A percentile compares a stretch with the other conserved stretches of the same genome.
Conservation (phyloP, 2,888 invertebrate genomes). For the Lepetodrilus schrolli region DNA sequence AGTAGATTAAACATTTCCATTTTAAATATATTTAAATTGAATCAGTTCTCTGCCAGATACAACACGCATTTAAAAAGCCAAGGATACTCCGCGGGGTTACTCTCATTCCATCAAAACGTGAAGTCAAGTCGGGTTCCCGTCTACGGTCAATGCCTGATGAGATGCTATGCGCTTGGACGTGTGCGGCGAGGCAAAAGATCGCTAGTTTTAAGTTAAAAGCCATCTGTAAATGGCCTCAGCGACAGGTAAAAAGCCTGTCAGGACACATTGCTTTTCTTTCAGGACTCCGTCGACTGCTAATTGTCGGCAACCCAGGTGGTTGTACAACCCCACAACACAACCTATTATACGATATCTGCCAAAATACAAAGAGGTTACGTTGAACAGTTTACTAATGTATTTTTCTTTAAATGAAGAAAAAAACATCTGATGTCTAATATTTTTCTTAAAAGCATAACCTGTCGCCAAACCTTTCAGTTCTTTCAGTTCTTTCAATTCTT, state of each 20-base stretch:
- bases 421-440: neutral
- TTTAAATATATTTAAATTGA: too few relatives aligned
- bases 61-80: too few relatives aligned
- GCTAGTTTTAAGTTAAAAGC: conserved; percentile 23
- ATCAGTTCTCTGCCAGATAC: too few relatives aligned
- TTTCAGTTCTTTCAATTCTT: too few relatives aligned
- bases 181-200: conserved; percentile 15
- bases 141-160: neutral
- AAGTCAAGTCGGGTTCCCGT: neutral
- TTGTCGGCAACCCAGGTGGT: neutral
- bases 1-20: too few relatives aligned
- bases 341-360: neutral
- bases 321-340: neutral
- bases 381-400: neutral
- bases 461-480: neutral
- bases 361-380: neutral
- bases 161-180: neutral
- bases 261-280: neutral
- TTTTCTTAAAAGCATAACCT: conserved; percentile 22
- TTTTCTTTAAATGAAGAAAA: neutral
- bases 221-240: neutral
- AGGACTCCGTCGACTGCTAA: neutral
- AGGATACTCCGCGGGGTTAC: conserved; percentile 7
- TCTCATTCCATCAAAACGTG: neutral
- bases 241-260: conserved; percentile 16